Evolutionary conservation across 2,888 invertebrate genomes (phyloP).

Genomic region (Polyommatus iphigenia): DNA sequence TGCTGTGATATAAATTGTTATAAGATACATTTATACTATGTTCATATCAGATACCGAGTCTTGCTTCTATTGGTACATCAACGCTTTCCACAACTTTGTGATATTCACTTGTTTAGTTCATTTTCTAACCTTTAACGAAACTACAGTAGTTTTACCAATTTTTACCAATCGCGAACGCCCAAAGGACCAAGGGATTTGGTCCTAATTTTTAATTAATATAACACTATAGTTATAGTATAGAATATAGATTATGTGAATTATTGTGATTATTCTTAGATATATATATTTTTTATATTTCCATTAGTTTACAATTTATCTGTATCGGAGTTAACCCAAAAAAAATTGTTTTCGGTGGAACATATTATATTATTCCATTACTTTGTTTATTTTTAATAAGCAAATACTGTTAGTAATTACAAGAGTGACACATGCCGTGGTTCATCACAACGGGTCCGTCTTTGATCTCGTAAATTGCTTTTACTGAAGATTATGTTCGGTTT

Average conservation of each 20-base stretch:
- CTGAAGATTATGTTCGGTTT: slow-evolving; percentile 22
- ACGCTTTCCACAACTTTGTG: background rate
- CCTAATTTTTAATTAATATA: too few relatives aligned
- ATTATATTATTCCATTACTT: too few relatives aligned
- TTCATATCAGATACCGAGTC: background rate
- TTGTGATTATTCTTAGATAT: too few relatives aligned
- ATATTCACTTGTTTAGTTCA: background rate
- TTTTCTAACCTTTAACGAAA: background rate
- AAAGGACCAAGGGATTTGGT: too few relatives aligned
- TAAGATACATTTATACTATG: slow-evolving; percentile 13
- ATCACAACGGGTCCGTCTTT: slow-evolving; percentile 1
- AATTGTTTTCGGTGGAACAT: too few relatives aligned
- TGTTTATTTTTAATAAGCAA: background rate
- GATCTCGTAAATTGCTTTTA: slow-evolving; percentile 18
- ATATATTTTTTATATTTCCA: too few relatives aligned
- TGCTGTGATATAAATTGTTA: slow-evolving; percentile 22
- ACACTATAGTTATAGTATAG: too few relatives aligned
- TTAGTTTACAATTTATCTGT: too few relatives aligned
- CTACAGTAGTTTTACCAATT: too few relatives aligned
- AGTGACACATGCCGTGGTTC: background rate
- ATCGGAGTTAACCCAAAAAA: too few relatives aligned
- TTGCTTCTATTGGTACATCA: background rate
- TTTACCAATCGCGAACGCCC: too few relatives aligned
- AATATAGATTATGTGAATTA: too few relatives aligned
- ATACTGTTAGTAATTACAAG: background rate